Evolutionary conservation across 2,113 vertebrate genomes (phyloP).

Genomic region (Galemys pyrenaicus): DNA sequence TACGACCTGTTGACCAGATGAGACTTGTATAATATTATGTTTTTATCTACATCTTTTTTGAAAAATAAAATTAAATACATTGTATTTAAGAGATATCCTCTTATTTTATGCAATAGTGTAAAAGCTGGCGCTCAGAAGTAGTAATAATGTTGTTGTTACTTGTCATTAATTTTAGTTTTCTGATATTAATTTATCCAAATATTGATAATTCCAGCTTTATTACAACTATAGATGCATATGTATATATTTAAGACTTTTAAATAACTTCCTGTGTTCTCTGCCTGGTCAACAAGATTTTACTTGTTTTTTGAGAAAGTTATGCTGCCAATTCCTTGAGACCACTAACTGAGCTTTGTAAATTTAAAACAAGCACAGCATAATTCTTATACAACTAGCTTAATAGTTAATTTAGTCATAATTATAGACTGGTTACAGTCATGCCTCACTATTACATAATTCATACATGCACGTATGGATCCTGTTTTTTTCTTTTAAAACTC

Average conservation of each 20-base stretch:
- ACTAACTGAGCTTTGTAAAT: slow-evolving; percentile 13
- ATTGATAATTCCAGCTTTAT: slow-evolving; percentile 41
- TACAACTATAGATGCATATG: neutral
- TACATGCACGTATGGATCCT: slow-evolving; percentile 57
- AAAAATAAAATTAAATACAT: slow-evolving; percentile 28
- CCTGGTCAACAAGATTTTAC: slow-evolving; percentile 62
- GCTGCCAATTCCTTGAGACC: slow-evolving; percentile 40
- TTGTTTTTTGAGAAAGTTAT: slow-evolving; percentile 59
- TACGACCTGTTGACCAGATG: slow-evolving; percentile 55
- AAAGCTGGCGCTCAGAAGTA: neutral
- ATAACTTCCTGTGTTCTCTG: neutral
- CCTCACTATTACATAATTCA: slow-evolving; percentile 62
- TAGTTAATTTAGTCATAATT: slow-evolving; percentile 67
- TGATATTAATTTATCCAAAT: slow-evolving; percentile 35
- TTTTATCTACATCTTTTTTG: neutral
- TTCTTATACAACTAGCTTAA: slow-evolving; percentile 43
- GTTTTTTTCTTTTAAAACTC: slow-evolving; percentile 20
- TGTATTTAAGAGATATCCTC: neutral
- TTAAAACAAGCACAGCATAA: slow-evolving; percentile 15
- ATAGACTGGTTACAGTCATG: slow-evolving; percentile 43
- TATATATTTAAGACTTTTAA: slow-evolving; percentile 53
- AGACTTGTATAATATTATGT: neutral
- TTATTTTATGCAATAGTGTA: neutral
- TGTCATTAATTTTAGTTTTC: slow-evolving; percentile 22
- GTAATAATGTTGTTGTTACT: neutral